Conservation (phyloP, 2,888 invertebrate genomes). For the Xylocampa areola region DNA sequence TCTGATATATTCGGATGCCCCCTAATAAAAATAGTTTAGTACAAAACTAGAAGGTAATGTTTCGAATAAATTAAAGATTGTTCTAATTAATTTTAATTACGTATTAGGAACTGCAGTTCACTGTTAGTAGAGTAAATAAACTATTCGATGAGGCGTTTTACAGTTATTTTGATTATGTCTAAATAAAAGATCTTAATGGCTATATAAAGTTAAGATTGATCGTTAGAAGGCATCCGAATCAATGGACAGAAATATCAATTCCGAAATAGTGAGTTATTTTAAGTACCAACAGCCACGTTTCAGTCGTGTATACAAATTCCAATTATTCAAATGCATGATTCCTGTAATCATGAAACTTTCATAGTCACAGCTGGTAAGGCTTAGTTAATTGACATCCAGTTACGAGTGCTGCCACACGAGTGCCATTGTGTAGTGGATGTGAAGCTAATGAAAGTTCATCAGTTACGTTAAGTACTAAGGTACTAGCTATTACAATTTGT, state of each 20-base stretch:
- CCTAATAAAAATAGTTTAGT: slow-evolving; percentile 63
- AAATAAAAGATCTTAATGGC: slow-evolving; percentile 63
- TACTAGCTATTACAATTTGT: slow-evolving; percentile 67
- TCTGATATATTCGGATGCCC: slow-evolving; percentile 66
- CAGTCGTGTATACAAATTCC: slow-evolving; percentile 77
- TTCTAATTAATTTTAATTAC: slow-evolving; percentile 77
- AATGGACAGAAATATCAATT: slow-evolving; percentile 80
- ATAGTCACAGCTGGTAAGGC: slow-evolving; percentile 82
- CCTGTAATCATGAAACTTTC: slow-evolving; percentile 74
- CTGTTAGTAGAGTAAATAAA: slow-evolving; percentile 78
- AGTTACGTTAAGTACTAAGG: slow-evolving; percentile 76
- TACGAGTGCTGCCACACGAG: slow-evolving; percentile 65
- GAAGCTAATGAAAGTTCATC: slow-evolving; percentile 79
- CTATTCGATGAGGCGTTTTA: slow-evolving; percentile 71
- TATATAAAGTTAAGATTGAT: slow-evolving; percentile 63
- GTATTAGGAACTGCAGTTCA: slow-evolving; percentile 86
- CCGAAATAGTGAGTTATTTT: slow-evolving; percentile 74
- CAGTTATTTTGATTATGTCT: slow-evolving; percentile 55
- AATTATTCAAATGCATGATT: slow-evolving; percentile 75
- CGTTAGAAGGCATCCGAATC: slow-evolving; percentile 73
- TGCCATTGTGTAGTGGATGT: slow-evolving; percentile 66
- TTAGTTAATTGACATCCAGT: slow-evolving; percentile 85
- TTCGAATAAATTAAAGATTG: slow-evolving; percentile 76
- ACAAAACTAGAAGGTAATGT: slow-evolving; percentile 67
- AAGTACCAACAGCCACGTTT: slow-evolving; percentile 76